These are phyloP conservation scores for Spermophilus dauricus DNA, from an alignment of 2,113 vertebrate species.

Conservation along the genomic window DNA sequence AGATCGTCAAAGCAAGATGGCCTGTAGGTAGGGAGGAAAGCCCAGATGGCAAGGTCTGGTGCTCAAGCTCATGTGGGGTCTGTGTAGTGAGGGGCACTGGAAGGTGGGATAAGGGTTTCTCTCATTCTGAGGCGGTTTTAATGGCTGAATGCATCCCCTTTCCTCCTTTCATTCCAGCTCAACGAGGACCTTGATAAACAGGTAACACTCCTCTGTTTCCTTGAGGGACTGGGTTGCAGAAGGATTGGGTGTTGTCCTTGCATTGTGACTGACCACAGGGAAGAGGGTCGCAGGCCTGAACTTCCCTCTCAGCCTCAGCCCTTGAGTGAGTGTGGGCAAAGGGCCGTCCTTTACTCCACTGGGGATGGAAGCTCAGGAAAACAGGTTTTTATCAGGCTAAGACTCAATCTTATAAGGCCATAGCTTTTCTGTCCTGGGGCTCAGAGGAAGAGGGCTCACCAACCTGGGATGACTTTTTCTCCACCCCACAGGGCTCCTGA, in stretches of 20 bases:
- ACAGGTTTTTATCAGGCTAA: too few relatives aligned
- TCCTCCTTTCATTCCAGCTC: conserved; percentile 16
- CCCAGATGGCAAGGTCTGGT: too few relatives aligned
- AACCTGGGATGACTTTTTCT: background rate
- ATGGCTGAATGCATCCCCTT: too few relatives aligned
- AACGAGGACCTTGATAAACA: background rate
- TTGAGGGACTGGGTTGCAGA: background rate
- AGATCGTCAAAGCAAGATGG: background rate
- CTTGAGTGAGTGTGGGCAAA: background rate
- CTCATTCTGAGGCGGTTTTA: background rate
- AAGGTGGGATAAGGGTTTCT: background rate
- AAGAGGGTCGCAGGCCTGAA: background rate
- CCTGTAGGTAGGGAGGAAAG: background rate
- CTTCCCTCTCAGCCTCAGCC: background rate
- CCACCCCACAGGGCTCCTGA: background rate
- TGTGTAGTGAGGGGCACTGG: background rate
- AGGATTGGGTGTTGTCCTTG: too few relatives aligned
- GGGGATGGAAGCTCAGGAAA: background rate
- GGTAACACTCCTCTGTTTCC: background rate
- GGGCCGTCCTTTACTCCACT: background rate
- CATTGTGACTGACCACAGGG: too few relatives aligned
- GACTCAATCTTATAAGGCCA: background rate
- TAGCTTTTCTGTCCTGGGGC: background rate
- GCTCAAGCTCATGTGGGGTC: background rate
- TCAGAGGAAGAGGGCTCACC: background rate